Evolutionary conservation across 2,888 invertebrate species (phyloP), one percentile per base, ranked within the genome.

Genomic region (Acanthosepion lycidas): DNA sequence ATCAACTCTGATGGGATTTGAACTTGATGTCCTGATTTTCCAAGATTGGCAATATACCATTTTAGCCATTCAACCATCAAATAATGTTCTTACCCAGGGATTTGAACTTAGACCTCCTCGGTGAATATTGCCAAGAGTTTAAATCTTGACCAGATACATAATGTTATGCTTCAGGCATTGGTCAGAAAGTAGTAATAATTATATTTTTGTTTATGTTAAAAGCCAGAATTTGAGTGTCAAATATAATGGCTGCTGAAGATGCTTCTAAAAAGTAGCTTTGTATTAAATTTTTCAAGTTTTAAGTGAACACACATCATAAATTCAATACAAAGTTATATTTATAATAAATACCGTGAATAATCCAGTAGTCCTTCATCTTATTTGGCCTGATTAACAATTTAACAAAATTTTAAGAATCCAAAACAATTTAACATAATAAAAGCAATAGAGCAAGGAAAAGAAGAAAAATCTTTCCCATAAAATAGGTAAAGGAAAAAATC

Each of bases 11-110:
- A 78, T 78, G n/a, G n/a, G 78, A 78, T 78, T 78, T 78, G 15
- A 78, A 78, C 78, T 78, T 78, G 78, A 78, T 78, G 78, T 78
- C 78, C 78, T 78, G n/a, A 78, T 78, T 78, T 78, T n/a, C 33
- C 9, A 78, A 5, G n/a, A 1, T 18, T 78, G 78, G 78, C 78
- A 78, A 18, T 78, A 9, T 15, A 78, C 78, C 78, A 78, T 33
- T n/a, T 78, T 78, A 15, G n/a, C n/a, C 12, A n/a, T n/a, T 78
- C 78, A n/a, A 78, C 78, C 33, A 78, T 78, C 78, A 78, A 78
- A 78, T 78, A 18, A 6, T 6, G 18, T 78, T 78, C n/a, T 78
- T 78, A 78, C 33, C 33, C 23, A 15, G n/a, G 78, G 78, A 78
- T 33, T 78, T 78, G 78, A 78, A 78, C n/a, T 78, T 12, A 33